Evolutionary conservation across 2,113 vertebrate genomes (phyloP), one percentile per base, ranked within the genome.

Genomic region (Stigmatopora nigra): DNA sequence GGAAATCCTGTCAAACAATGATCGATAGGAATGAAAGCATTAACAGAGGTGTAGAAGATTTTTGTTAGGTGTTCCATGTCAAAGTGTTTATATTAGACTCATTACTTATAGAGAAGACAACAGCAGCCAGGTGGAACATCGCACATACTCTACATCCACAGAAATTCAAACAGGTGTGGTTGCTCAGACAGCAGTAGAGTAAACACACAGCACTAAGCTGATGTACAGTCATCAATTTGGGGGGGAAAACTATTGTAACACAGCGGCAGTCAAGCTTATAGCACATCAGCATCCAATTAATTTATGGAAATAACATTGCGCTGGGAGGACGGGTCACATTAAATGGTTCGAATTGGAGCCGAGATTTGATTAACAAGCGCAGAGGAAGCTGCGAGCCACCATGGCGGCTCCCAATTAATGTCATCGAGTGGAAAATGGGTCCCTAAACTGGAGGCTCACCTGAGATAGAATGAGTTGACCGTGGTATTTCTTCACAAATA

Each of bases 391-490:
- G 67, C 16, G 44, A 70, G 59, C 58, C 58, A 76, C 65, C 62
- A 51, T 22, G 8, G 10, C 64, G 55, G 65, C 47, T 52, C 35
- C 65, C 35, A 7, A 47, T 38, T 48, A 45, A 69, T 20, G 71
- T 53, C 67, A 72, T 79, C 41, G 58, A 64, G 46, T 46, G 49
- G 64, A 77, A 69, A 58, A 61, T 1, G 41, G 47, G n/a, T 61
- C 68, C 31, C 47, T 65, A 5, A 14, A 55, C 25, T 3, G 7
- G 44, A 72, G 53, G 25, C 72, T 77, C 70, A 98, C 97, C 94
- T 98, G 93, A 84, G 97, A 98, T 64, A 98, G 90, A 85, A 99
- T 85, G 14, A 99, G 91, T 61, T 93, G 93, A 17, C 96, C 95
- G 16, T 98, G 97, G 83, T 92, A 94, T 68, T 82, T 87, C 64